Evolutionary conservation across 2,113 vertebrate genomes (phyloP), one percentile per base, ranked within the genome.

Genomic region (Casuarius casuarius): DNA sequence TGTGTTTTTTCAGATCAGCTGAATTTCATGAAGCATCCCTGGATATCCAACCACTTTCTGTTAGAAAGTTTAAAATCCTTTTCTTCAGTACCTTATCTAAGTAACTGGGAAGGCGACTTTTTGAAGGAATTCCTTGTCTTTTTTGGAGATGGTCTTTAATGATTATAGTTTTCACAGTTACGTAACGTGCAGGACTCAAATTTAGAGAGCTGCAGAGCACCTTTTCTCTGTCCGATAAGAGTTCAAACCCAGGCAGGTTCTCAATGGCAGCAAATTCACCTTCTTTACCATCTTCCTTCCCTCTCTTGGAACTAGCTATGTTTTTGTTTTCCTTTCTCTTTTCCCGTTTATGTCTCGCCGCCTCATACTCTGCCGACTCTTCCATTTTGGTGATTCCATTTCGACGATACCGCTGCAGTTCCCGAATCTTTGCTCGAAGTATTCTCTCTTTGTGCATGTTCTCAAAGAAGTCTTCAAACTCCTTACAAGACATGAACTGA

Each of bases 111-210:
- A 99, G 98, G 38, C 99, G 99, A 88, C 99, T 99, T 96, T 99
- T 99, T 66, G 99, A 99, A 9, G 99, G 99, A 74, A 99, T 98
- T 19, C 99, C 99, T 68, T 99, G 99, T 40, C 99, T 97, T 80
- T 99, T 99, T 97, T 99, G 99, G 49, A 99, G 98, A 96, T 99
- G 99, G 93, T 99, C 99, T 68, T 99, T 99, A 96, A 99, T 99
- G 90, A 99, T 99, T 72, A 99, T 99, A 40, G 99, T 99, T 97
- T 99, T 99, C 71, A 99, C 99, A 7, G 99, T 99, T 94, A 99
- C 98, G 5, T 99, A 99, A 68, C 99, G 99, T 0, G 99, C 99
- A 0, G 99, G 99, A 91, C 98, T 99, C 78, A 99, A 96, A 89
- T 98, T 99, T 18, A 99, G 96, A 5, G 99, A 99, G 97, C 98